Conservation (phyloP, 2,797 vertebrate species). For the Gymnocypris eckloni region DNA sequence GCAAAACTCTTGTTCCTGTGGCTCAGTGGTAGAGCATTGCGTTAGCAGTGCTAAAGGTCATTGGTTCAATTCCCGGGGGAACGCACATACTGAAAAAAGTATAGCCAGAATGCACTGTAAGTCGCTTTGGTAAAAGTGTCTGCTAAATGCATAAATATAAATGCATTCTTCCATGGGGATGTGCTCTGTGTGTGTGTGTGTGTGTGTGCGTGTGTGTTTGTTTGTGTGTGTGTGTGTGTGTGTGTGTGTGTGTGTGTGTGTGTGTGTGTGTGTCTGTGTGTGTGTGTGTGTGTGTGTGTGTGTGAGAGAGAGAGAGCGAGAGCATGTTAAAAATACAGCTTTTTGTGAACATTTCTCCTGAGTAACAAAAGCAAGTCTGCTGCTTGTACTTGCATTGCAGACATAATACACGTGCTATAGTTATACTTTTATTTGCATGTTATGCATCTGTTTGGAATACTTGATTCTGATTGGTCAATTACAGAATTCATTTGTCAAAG, state of each 20-base stretch:
- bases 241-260: no score
- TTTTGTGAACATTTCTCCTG: slow-evolving; percentile 45
- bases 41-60: no score
- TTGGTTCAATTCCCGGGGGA: no score
- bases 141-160: no score
- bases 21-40: no score
- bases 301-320: no score
- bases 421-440: neutral
- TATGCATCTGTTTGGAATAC: neutral
- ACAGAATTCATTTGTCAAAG: neutral
- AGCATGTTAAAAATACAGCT: neutral
- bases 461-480: neutral
- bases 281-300: neutral
- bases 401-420: neutral
- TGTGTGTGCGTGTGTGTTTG: neutral
- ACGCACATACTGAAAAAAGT: no score
- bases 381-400: neutral
- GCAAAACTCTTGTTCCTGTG: slow-evolving; percentile 41
- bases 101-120: no score
- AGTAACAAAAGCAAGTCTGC: slow-evolving; percentile 28
- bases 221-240: neutral
- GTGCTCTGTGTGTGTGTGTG: neutral
- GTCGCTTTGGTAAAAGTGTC: no score
- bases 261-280: neutral
- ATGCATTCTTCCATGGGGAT: no score